Evolutionary conservation across 2,797 vertebrate genomes (phyloP), one percentile per base, ranked within the genome.

Genomic region (Hemibagrus guttatus): DNA sequence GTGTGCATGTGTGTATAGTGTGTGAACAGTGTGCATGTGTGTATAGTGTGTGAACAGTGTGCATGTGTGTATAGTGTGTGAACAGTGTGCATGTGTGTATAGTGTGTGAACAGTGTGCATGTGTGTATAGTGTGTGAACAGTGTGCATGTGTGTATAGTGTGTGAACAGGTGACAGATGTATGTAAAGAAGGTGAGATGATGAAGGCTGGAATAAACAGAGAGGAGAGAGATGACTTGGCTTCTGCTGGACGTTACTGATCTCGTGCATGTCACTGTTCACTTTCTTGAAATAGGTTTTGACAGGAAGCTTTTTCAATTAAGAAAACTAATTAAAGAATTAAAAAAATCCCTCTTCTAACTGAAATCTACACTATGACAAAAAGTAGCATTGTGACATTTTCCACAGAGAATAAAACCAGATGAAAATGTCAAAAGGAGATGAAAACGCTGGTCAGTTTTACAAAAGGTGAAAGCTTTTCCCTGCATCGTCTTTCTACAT

Each of bases 211-310:
- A 71, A 42, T 23, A 68, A 21, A 21, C 35, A 26, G 66, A 81
- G 17, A 72, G 1, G n/a, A 49, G 11, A 68, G 75, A 61, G 54
- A 35, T n/a, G 49, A 81, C 14, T 14, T 9, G 46, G 21, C 79
- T 63, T 74, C n/a, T 81, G 76, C 54, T 49, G 17, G 26, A 86
- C 71, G 66, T 52, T 42, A 86, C 61, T 72, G 58, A 86, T 39
- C 85, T 64, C 75, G 56, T 49, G 54, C 66, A 66, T 5, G 4
- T 31, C 28, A 6, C 1, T 14, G 64, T 66, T 39, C 31, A 71
- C 39, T 71, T 39, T 71, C 28, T 68, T 68, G 31, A 68, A 16
- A 35, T 35, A 68, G 35, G 31, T 68, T 68, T 21, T 3, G 17
- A 31, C 19, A 69, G 39, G 6, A 21, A 39, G n/a, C 28, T 13